These are phyloP conservation scores for Cyphomyrus discorhynchus DNA, from an alignment of 2,113 vertebrate genomes.

Conservation along the genomic window DNA sequence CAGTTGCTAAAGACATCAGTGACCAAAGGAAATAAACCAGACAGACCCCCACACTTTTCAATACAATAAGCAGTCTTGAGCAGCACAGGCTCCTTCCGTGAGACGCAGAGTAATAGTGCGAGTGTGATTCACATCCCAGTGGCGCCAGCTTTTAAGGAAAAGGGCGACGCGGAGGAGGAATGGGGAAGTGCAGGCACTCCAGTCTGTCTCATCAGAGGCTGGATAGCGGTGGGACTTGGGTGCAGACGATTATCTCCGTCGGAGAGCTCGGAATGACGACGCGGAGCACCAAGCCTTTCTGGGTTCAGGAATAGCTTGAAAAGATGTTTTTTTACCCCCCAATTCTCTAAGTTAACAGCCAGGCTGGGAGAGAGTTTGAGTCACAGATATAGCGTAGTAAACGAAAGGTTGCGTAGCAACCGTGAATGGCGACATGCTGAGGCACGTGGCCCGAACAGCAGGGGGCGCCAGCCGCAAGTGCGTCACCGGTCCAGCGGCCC, in stretches of 20 bases:
- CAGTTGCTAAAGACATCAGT: neutral
- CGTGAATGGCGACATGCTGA: neutral
- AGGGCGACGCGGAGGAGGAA: neutral
- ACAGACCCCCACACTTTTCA: neutral
- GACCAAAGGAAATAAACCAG: neutral
- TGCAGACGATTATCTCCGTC: neutral
- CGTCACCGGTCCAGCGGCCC: constrained; percentile 45
- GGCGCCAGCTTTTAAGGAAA: neutral
- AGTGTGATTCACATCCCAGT: neutral
- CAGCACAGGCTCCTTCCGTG: neutral
- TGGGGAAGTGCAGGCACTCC: neutral
- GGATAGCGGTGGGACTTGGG: neutral
- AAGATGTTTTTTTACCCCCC: neutral
- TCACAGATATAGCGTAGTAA: neutral
- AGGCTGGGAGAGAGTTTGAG: neutral
- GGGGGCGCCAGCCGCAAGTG: neutral
- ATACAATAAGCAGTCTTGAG: neutral
- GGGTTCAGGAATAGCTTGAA: neutral
- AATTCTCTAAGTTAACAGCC: neutral
- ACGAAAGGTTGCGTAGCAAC: neutral
- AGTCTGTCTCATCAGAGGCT: neutral
- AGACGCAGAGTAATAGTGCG: neutral
- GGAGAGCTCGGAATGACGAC: neutral
- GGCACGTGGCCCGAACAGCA: neutral
- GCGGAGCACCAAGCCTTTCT: neutral